phyloP scores from a whole-genome alignment of 1,140 invertebrate species.

The Drosophila miranda region DNA sequence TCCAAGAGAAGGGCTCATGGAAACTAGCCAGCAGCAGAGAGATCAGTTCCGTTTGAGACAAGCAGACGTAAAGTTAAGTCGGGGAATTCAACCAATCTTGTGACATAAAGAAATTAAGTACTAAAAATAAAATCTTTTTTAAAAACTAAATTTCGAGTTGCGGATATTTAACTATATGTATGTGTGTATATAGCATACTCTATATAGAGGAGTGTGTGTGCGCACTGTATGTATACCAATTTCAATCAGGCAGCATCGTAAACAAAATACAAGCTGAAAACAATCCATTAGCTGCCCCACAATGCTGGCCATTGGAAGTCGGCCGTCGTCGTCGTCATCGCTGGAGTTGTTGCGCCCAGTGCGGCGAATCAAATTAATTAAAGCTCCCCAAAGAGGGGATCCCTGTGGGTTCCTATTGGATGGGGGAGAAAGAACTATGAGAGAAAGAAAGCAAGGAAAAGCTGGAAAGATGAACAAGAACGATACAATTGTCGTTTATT shows the following conservation, averaged over 20 bases:
- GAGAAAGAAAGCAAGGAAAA: conserved; percentile 25
- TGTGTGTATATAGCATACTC: conserved; percentile 8
- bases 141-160: no score
- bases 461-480: conserved; percentile 31
- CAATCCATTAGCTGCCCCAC: conserved; percentile 53
- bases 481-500: conserved; percentile 68
- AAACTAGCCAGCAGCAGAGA: no score
- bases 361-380: conserved; percentile 76
- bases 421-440: conserved; percentile 10
- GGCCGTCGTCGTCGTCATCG: conserved; percentile 15
- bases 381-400: conserved; percentile 34
- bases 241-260: conserved; percentile 63
- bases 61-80: no score
- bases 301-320: conserved; percentile 48
- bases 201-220: not conserved
- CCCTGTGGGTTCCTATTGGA: conserved; percentile 8
- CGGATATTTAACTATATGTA: no score
- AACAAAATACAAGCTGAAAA: conserved; percentile 69
- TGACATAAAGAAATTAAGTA: no score
- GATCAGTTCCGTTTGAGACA: no score
- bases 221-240: conserved; percentile 54
- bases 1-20: no score
- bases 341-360: conserved; percentile 61
- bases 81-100: no score
- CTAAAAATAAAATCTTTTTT: no score